Evolutionary conservation across 1,140 invertebrate species (phyloP).

Genomic region (Cheumatopsyche charites): DNA sequence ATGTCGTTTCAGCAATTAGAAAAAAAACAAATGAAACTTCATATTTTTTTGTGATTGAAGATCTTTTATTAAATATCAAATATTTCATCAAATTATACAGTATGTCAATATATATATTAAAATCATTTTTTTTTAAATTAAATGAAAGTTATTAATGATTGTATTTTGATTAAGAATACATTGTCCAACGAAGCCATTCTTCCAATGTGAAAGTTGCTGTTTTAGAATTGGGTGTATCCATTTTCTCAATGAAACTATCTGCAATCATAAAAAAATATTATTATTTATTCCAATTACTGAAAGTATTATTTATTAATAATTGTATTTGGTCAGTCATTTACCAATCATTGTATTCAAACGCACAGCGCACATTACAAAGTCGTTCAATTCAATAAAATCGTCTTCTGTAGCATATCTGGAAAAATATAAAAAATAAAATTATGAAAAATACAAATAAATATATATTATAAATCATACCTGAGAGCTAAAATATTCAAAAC

Average conservation of each 20-base stretch:
- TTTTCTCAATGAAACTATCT: slow-evolving; percentile 82
- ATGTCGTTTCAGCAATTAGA: too few species aligned
- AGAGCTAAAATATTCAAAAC: slow-evolving; percentile 87
- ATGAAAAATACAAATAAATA: background rate
- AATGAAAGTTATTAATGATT: too few species aligned
- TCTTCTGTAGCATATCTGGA: slow-evolving; percentile 79
- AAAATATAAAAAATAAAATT: background rate
- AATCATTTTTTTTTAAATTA: too few species aligned
- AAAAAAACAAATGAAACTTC: too few species aligned
- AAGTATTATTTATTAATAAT: too few species aligned
- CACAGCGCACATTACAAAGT: slow-evolving; percentile 93
- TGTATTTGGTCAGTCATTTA: too few species aligned
- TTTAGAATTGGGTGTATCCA: slow-evolving; percentile 68
- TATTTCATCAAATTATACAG: too few species aligned
- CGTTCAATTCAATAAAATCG: slow-evolving; percentile 87
- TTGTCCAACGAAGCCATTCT: slow-evolving; percentile 86
- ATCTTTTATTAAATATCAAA: too few species aligned
- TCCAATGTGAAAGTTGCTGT: slow-evolving; percentile 81
- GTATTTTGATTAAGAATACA: slow-evolving; percentile 68
- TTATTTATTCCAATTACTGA: too few species aligned
- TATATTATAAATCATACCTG: slow-evolving; percentile 56
- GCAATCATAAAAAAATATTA: slow-evolving; percentile 38
- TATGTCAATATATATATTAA: too few species aligned
- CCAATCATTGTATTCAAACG: slow-evolving; percentile 94
- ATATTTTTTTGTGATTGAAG: too few species aligned